Conservation (phyloP, 2,113 vertebrate genomes). For the Limanda limanda region DNA sequence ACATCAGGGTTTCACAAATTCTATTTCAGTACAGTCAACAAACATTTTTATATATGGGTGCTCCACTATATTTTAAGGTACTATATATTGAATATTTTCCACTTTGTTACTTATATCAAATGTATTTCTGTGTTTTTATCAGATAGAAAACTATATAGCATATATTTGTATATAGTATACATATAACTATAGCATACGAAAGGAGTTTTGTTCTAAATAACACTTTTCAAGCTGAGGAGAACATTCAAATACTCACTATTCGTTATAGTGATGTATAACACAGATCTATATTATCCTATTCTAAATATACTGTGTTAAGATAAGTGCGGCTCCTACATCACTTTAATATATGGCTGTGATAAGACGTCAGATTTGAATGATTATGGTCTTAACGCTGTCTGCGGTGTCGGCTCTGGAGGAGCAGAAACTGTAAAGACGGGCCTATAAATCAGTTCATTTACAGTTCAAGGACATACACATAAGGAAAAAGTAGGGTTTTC, state of each 20-base stretch:
- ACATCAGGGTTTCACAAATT: background rate
- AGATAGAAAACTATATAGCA: too few relatives aligned
- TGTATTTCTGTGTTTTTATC: background rate
- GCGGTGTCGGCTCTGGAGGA: background rate
- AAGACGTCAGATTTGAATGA: background rate
- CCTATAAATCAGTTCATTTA: slow-evolving; percentile 6
- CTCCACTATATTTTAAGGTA: too few relatives aligned
- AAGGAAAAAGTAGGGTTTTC: background rate
- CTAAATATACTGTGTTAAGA: slow-evolving; percentile 4
- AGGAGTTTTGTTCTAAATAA: background rate
- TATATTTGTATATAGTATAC: too few relatives aligned
- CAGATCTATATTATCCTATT: background rate
- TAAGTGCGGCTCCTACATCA: slow-evolving; percentile 2
- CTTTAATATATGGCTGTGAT: background rate
- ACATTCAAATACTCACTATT: background rate
- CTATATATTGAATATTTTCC: background rate
- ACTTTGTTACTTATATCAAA: background rate
- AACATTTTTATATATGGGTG: too few relatives aligned
- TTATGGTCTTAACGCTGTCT: background rate
- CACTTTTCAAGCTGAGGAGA: background rate
- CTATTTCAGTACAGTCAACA: too few relatives aligned
- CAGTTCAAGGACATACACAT: background rate
- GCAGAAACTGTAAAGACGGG: background rate
- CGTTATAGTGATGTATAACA: background rate
- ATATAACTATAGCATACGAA: background rate